A percentile compares a stretch with the other conserved stretches of the same genome.
Evolutionary conservation across 1,140 invertebrate genomes (phyloP).

Genomic region (Atopsyche davidsoni): DNA sequence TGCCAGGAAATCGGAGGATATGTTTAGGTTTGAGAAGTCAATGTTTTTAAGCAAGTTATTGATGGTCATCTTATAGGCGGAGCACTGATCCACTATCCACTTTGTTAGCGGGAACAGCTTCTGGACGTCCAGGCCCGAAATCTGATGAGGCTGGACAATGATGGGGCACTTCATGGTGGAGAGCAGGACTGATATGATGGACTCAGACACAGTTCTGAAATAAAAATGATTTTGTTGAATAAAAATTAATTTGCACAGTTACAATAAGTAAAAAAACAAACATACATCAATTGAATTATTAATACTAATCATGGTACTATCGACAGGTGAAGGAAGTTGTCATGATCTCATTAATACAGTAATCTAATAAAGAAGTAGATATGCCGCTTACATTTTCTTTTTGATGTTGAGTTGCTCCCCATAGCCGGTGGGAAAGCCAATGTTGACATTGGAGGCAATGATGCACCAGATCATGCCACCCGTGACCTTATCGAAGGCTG

Average conservation of each 20-base stretch:
- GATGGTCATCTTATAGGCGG: too few species aligned
- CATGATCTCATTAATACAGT: too few species aligned
- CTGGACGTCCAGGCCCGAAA: slow-evolving; percentile 27
- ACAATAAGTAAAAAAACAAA: too few species aligned
- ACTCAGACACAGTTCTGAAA: slow-evolving; percentile 27
- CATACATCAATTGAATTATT: too few species aligned
- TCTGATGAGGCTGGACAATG: slow-evolving; percentile 26
- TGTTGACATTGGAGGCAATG: slow-evolving; percentile 19
- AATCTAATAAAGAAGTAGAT: too few species aligned
- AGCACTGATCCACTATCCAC: slow-evolving; percentile 21
- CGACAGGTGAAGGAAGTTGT: too few species aligned
- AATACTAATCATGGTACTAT: too few species aligned
- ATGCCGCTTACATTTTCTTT: slow-evolving; percentile 27
- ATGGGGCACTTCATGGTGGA: slow-evolving; percentile 24
- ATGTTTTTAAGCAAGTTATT: too few species aligned
- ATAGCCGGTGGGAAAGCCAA: slow-evolving; percentile 22
- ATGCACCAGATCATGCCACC: slow-evolving; percentile 28
- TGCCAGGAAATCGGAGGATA: too few species aligned
- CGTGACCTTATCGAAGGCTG: slow-evolving; percentile 25
- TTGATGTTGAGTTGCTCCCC: slow-evolving; percentile 26
- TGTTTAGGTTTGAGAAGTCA: too few species aligned
- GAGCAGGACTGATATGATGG: slow-evolving; percentile 24
- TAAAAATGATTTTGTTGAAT: too few species aligned
- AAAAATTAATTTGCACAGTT: too few species aligned
- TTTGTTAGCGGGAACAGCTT: slow-evolving; percentile 22